These are phyloP conservation scores for Mercenaria mercenaria DNA, from an alignment of 1,140 invertebrate species.

Conservation along the genomic window DNA sequence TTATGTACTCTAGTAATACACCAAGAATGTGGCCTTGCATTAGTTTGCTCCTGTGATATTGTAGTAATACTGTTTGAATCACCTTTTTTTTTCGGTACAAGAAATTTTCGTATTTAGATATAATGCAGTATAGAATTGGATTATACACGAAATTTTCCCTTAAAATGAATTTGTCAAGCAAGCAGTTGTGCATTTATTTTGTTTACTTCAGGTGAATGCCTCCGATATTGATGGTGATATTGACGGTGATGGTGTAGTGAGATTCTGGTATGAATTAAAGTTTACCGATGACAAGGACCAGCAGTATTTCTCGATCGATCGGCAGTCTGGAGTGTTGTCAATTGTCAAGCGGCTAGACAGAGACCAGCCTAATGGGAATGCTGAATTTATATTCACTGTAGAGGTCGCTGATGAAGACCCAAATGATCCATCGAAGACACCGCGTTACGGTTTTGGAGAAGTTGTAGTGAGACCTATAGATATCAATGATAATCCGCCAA, in stretches of 20 bases:
- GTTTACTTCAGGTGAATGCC: slow-evolving; percentile 93
- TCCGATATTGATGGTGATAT: slow-evolving; percentile 95
- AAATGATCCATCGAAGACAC: slow-evolving; percentile 63
- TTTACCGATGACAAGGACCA: slow-evolving; percentile 96
- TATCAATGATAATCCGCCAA: slow-evolving; percentile 99
- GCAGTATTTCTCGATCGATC: slow-evolving; percentile 98
- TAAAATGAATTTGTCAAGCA: no score
- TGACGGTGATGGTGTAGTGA: slow-evolving; percentile 96
- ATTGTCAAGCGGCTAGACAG: slow-evolving; percentile 94
- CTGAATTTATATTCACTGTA: slow-evolving; percentile 99
- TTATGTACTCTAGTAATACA: no score
- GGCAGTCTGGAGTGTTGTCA: slow-evolving; percentile 89
- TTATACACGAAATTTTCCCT: no score
- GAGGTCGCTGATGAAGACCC: slow-evolving; percentile 98
- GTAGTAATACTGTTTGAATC: no score
- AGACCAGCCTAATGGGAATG: slow-evolving; percentile 97
- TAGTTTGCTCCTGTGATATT: no score
- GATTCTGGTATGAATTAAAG: slow-evolving; percentile 98
- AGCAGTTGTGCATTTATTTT: no score
- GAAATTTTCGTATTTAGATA: no score
- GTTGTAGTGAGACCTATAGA: slow-evolving; percentile 98
- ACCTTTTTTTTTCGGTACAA: no score
- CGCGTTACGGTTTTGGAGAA: slow-evolving; percentile 95
- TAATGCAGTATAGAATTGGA: no score
- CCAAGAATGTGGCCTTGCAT: no score